Evolutionary conservation across 2,888 invertebrate genomes (phyloP).

Genomic region (Macrosoma leucophasiata): DNA sequence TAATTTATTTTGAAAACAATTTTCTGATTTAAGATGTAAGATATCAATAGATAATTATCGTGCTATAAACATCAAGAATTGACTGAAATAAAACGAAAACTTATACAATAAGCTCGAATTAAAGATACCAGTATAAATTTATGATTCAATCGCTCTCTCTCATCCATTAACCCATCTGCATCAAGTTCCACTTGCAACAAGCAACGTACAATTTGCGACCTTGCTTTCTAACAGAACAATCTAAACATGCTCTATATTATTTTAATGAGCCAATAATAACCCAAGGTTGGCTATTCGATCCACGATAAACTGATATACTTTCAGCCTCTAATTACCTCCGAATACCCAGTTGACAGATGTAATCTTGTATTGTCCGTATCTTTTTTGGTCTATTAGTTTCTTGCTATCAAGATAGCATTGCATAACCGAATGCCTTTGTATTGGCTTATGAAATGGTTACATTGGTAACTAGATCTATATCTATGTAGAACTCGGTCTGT

Average conservation of each 20-base stretch:
- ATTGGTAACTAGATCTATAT: too few species aligned
- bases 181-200: slow-evolving; percentile 34
- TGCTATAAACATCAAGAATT: too few species aligned
- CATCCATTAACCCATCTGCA: slow-evolving; percentile 13
- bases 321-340: slow-evolving; percentile 35
- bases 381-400: slow-evolving; percentile 54
- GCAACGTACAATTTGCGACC: slow-evolving; percentile 41
- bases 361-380: slow-evolving; percentile 32
- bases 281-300: slow-evolving; percentile 59
- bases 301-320: slow-evolving; percentile 45
- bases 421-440: slow-evolving; percentile 40
- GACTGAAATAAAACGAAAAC: too few species aligned
- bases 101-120: slow-evolving; percentile 11
- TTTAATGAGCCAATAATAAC: slow-evolving; percentile 64
- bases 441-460: slow-evolving; percentile 6
- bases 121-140: too few species aligned
- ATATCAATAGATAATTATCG: too few species aligned
- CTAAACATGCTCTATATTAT: slow-evolving; percentile 49
- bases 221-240: slow-evolving; percentile 66
- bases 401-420: slow-evolving; percentile 51
- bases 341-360: slow-evolving; percentile 45
- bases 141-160: slow-evolving; percentile 25
- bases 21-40: too few species aligned
- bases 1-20: too few species aligned
- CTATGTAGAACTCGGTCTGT: too few species aligned